Base-by-base conservation (phyloP, 2,797 vertebrate genomes). In the Catamblyrhynchus diadema region DNA sequence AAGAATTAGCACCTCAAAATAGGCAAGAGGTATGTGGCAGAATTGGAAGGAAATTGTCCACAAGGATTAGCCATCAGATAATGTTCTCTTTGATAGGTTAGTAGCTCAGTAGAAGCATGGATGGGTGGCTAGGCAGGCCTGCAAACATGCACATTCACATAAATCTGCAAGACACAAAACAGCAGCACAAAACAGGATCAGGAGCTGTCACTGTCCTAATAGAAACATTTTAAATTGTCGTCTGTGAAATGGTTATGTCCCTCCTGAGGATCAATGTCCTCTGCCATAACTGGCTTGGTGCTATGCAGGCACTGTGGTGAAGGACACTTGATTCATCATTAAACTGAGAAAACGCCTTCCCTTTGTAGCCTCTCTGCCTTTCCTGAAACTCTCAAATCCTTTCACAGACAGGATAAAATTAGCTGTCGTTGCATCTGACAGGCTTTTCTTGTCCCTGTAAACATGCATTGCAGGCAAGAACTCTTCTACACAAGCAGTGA, bases 121-220 rank as follows among this genome's bases (percentile, higher is more conserved):
- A 16, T 27, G 30, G 12, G 8, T 3, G 6, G 18, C 4, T 9
- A 4, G 18, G 11, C 25, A 0, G 48, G 23, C 39, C 20, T 14
- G n/a, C 17, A 41, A 37, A 39, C 45, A n/a, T 14, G 25, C 25
- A 13, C n/a, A 22, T 9, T n/a, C 41, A 44, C 12, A 25, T 64
- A 65, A 82, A 86, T 85, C 61, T 57, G 8, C 35, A 57, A 87
- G 79, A 53, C 57, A 28, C n/a, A 32, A 45, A 95, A 77, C 32
- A 93, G 22, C 48, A 88, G 33, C 23, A n/a, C n/a, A n/a, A n/a
- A n/a, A n/a, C n/a, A n/a, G n/a, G 42, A 57, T 90, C 70, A 84
- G 54, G 45, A 82, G 12, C 28, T 66, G 41, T 41, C 22, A 42
- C 17, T 47, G 5, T 81, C 39, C 39, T 54, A 56, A 56, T 2